Evolutionary conservation across 1,140 invertebrate genomes (phyloP).

Genomic region (Periplaneta americana): DNA sequence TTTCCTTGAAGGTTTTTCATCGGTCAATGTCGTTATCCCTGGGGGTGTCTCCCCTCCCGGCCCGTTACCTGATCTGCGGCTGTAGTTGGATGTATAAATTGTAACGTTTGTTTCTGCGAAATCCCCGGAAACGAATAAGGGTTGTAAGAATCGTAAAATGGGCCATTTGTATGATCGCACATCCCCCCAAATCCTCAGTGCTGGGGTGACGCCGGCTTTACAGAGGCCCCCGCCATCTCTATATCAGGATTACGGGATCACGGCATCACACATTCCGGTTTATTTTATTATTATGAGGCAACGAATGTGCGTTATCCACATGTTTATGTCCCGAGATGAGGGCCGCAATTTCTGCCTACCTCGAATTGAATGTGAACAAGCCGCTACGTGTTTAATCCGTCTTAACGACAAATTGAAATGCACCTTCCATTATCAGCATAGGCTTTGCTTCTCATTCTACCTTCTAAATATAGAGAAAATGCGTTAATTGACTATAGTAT

Average conservation of each 20-base stretch:
- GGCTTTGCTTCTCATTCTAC: too few relatives aligned
- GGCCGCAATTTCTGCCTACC: not conserved
- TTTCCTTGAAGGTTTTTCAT: too few relatives aligned
- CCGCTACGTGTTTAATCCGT: too few relatives aligned
- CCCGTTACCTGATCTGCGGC: not conserved
- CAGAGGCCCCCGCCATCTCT: not conserved
- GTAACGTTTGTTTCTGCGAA: constrained; percentile 8
- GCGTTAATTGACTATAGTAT: too few relatives aligned
- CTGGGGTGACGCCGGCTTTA: not conserved
- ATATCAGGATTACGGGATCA: not conserved
- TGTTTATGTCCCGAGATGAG: not conserved
- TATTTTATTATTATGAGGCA: not conserved
- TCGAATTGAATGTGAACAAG: not conserved
- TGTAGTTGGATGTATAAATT: constrained; percentile 9
- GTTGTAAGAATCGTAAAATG: constrained; percentile 12
- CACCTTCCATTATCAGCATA: too few relatives aligned
- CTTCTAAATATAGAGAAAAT: too few relatives aligned
- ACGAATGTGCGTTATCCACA: not conserved
- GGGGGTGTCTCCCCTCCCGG: not conserved
- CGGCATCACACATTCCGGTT: not conserved
- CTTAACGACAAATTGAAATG: too few relatives aligned
- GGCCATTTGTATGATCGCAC: constrained; percentile 13
- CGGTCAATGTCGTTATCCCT: not conserved
- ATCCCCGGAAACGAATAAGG: constrained; percentile 12
- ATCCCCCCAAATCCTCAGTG: constrained; percentile 7